Percentiles rank a stretch among this genome's conserved stretches.
phyloP scores from a whole-genome alignment of 1,140 invertebrate species.

The Drosophila serrata region DNA sequence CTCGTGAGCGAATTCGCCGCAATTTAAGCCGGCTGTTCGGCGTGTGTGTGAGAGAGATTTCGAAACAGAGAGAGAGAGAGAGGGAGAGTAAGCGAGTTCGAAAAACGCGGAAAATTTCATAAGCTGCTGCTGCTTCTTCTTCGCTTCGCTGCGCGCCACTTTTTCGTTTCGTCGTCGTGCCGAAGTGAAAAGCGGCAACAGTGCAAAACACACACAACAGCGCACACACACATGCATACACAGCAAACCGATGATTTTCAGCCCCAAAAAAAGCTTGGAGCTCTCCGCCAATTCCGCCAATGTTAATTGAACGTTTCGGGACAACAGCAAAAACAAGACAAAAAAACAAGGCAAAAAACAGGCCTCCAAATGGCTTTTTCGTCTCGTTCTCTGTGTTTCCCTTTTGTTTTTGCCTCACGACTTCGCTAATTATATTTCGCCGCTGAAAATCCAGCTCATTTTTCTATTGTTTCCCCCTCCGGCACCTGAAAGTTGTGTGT shows the following conservation, averaged over 20 bases:
- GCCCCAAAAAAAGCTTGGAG: slow-evolving; percentile 35
- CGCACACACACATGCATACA: background rate
- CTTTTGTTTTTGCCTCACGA: slow-evolving; percentile 53
- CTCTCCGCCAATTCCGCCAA: slow-evolving; percentile 50
- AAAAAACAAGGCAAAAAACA: slow-evolving; percentile 70
- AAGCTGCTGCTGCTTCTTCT: slow-evolving; percentile 50
- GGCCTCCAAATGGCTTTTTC: slow-evolving; percentile 58
- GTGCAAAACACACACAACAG: slow-evolving; percentile 14
- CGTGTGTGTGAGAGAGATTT: slow-evolving; percentile 29
- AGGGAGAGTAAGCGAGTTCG: slow-evolving; percentile 51
- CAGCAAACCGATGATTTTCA: slow-evolving; percentile 42
- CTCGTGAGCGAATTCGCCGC: slow-evolving; percentile 66
- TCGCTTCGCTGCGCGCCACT: slow-evolving; percentile 50
- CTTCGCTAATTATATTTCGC: slow-evolving; percentile 67
- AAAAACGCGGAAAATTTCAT: slow-evolving; percentile 81
- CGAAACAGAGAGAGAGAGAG: slow-evolving; percentile 19
- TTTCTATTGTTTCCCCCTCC: slow-evolving; percentile 60
- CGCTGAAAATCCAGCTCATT: slow-evolving; percentile 52
- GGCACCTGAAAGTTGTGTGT: slow-evolving; percentile 12
- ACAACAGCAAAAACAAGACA: slow-evolving; percentile 48
- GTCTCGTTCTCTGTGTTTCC: slow-evolving; percentile 19
- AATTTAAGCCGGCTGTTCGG: slow-evolving; percentile 41
- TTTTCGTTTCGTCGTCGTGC: slow-evolving; percentile 59
- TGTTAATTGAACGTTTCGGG: slow-evolving; percentile 75
- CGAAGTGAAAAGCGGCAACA: slow-evolving; percentile 67